Base-by-base conservation (phyloP, 2,113 vertebrate species). In the Chamaea fasciata region DNA sequence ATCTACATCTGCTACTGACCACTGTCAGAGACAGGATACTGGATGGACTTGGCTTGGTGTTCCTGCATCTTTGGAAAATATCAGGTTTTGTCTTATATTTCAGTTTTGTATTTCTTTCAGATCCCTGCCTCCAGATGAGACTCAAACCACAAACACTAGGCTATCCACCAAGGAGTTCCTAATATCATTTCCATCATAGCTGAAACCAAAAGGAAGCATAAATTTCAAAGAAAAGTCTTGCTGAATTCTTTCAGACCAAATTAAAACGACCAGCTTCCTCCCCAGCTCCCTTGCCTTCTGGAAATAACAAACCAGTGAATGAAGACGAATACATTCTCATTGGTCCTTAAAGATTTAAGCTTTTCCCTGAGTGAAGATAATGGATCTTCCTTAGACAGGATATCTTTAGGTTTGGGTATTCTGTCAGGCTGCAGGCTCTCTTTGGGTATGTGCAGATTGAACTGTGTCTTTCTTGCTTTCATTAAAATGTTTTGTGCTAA, bases 81-180 rank as follows among this genome's bases (percentile, higher is more conserved):
- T 31, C 20, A 35, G 23, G 9, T 83, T 92, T 90, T 83, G 16
- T 52, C 90, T 68, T 94, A 21, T 39, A 71, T 85, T 91, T 94
- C 75, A 70, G 33, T 74, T 77, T 67, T 86, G 24, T 83, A 22
- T 70, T 88, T 84, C 78, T 91, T 85, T 90, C 42, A 63, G 82
- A 76, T 92, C 56, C 42, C 35, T 79, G n/a, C 46, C 87, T 92
- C 85, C 90, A 94, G 87, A 63, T 2, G 12, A 91, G 55, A 65
- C 47, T 73, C 31, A 94, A 91, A 85, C 91, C 87, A 86, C 92
- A 92, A 83, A 55, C 75, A 83, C 71, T 83, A 74, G 42, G 22
- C 83, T 96, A 91, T 71, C 70, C 94, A 91, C 91, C 30, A 87
- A 91, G 87, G 95, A 90, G 73, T 96, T 86, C 90, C 91, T 90